These are phyloP conservation scores for Ctenoplectra terminalis DNA, from an alignment of 1,140 invertebrate species.

Conservation along the genomic window DNA sequence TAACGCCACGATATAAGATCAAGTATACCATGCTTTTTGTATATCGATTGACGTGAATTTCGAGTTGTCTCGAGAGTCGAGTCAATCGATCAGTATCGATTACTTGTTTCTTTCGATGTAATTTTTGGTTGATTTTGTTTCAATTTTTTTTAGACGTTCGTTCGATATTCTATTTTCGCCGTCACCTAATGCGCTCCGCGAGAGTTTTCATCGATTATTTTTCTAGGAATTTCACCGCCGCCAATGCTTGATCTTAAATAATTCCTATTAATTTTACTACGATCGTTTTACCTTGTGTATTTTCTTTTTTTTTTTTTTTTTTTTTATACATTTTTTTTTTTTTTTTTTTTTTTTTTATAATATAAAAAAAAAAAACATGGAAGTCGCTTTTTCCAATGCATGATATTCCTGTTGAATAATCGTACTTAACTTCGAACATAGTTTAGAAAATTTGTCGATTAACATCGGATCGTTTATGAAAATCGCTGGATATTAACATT, in stretches of 20 bases:
- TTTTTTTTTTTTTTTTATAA: background rate
- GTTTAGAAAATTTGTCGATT: background rate
- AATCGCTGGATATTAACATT: background rate
- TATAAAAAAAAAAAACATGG: background rate
- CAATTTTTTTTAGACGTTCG: background rate
- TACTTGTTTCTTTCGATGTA: background rate
- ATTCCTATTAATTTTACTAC: background rate
- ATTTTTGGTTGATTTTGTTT: background rate
- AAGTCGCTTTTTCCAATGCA: too few species aligned
- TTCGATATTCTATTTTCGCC: background rate
- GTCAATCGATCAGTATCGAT: background rate
- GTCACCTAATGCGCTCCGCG: background rate
- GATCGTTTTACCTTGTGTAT: background rate
- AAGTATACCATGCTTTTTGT: slow-evolving; percentile 3
- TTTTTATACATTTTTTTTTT: background rate
- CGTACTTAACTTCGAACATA: background rate
- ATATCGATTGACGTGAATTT: slow-evolving; percentile 15
- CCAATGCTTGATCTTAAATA: background rate
- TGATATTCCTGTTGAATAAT: background rate
- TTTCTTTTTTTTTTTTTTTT: background rate
- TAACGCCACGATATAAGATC: slow-evolving; percentile 19
- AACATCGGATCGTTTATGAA: too few species aligned
- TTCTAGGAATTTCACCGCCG: background rate
- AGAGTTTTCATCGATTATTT: background rate
- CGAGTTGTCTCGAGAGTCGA: too few species aligned